Conservation (phyloP, 2,888 invertebrate species). For the Acanthosoma haemorrhoidale region DNA sequence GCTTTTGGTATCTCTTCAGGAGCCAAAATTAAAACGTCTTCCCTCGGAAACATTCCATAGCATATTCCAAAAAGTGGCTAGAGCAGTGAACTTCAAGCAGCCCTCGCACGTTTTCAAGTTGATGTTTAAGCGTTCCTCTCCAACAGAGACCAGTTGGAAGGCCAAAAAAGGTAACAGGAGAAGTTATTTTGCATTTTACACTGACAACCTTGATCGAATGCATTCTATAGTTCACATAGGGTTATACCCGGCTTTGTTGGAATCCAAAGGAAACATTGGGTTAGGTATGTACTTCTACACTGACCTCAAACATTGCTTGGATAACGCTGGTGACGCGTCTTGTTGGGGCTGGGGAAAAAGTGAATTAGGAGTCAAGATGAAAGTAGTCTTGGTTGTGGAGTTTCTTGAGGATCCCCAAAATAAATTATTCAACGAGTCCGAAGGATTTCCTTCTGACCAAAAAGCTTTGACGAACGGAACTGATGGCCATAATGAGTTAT, state of each 20-base stretch:
- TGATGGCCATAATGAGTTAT: constrained; percentile 5
- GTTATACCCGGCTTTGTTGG: constrained; percentile 15
- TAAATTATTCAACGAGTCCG: background rate
- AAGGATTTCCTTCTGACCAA: background rate
- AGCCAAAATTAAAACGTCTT: constrained; percentile 24
- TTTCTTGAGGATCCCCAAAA: constrained; percentile 24
- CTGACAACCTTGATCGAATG: constrained; percentile 4
- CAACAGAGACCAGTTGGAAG: constrained; percentile 30
- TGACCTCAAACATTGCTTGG: constrained; percentile 30
- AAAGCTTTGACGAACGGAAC: constrained; percentile 1
- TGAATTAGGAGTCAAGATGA: constrained; percentile 30
- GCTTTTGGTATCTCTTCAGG: constrained; percentile 23
- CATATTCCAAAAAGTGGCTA: constrained; percentile 25
- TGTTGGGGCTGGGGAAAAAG: constrained; percentile 35
- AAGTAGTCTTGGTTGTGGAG: constrained; percentile 27
- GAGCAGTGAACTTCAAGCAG: constrained; percentile 17
- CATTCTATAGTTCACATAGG: constrained; percentile 33
- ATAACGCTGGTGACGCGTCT: background rate
- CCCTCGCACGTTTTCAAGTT: constrained; percentile 32
- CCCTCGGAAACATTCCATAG: constrained; percentile 20
- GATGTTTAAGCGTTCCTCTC: constrained; percentile 21
- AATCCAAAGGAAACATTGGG: constrained; percentile 17
- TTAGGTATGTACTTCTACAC: constrained; percentile 28
- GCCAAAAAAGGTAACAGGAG: constrained; percentile 21
- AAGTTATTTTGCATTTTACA: constrained; percentile 33